phyloP scores from a whole-genome alignment of 2,888 invertebrate genomes.

The Phortica okadai region DNA sequence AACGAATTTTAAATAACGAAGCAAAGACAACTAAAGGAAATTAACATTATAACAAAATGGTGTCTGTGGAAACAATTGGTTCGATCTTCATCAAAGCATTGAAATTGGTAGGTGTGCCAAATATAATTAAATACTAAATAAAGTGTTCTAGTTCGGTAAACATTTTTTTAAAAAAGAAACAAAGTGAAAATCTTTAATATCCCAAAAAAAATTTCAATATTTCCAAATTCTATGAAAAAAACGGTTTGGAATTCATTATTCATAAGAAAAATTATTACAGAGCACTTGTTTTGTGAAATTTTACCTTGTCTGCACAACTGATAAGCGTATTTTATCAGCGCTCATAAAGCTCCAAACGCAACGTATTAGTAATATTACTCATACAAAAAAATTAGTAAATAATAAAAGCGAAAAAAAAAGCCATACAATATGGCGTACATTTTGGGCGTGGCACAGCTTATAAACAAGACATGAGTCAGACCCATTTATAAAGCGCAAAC shows the following conservation, averaged over 20 bases:
- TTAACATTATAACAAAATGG: constrained; percentile 79
- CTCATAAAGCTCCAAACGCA: neutral
- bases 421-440: neutral
- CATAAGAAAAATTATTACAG: neutral
- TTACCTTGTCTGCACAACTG: neutral
- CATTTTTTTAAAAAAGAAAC: neutral
- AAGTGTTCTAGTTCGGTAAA: constrained; percentile 52
- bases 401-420: neutral
- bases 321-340: constrained; percentile 24
- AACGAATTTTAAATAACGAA: constrained; percentile 17
- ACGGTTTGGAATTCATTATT: neutral
- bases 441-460: constrained; percentile 11
- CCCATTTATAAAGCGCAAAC: neutral
- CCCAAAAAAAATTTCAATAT: neutral
- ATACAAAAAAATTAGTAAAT: neutral
- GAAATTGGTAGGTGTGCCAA: constrained; percentile 82
- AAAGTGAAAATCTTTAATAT: neutral
- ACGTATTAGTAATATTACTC: constrained; percentile 22
- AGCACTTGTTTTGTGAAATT: neutral
- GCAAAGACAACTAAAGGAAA: constrained; percentile 23
- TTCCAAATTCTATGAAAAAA: neutral
- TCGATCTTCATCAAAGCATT: constrained; percentile 88
- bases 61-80: constrained; percentile 87
- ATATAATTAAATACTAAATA: neutral
- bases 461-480: constrained; percentile 8